phyloP scores from a whole-genome alignment of 2,113 vertebrate species.

The Myiozetetes cayanensis region DNA sequence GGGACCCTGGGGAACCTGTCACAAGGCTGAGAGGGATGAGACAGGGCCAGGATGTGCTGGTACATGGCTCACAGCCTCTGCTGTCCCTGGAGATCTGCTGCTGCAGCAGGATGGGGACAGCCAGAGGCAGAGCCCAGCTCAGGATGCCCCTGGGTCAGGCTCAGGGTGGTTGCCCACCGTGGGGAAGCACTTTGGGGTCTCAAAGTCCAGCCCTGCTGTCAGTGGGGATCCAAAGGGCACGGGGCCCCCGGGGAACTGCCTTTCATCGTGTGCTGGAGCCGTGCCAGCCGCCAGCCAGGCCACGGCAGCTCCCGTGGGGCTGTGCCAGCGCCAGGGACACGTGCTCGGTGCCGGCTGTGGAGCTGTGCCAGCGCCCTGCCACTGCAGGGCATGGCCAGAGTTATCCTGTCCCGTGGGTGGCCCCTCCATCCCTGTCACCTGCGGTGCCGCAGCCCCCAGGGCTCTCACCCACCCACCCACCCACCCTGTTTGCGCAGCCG shows the following conservation, averaged over 20 bases:
- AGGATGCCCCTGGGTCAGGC: not conserved
- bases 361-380: accelerated
- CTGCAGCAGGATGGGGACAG: not conserved
- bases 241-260: accelerated
- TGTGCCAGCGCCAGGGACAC: accelerated
- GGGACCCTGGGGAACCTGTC: not conserved
- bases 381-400: accelerated
- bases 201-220: slow-evolving; percentile 15
- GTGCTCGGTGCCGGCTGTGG: accelerated
- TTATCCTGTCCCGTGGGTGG: accelerated
- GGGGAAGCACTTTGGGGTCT: accelerated
- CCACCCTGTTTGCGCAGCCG: not conserved
- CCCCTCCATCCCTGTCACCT: not conserved
- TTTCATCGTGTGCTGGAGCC: not conserved
- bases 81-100: not conserved
- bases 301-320: accelerated
- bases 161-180: accelerated
- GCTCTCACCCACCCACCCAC: not conserved
- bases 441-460: accelerated
- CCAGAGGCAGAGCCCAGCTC: not conserved
- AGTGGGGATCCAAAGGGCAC: slow-evolving; percentile 23
- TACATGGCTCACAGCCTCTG: not conserved
- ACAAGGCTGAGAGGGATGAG: not conserved
- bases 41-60: not conserved
- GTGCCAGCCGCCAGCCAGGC: accelerated